These are phyloP conservation scores for Hemithea aestivaria DNA, from an alignment of 2,888 invertebrate species.

Conservation along the genomic window DNA sequence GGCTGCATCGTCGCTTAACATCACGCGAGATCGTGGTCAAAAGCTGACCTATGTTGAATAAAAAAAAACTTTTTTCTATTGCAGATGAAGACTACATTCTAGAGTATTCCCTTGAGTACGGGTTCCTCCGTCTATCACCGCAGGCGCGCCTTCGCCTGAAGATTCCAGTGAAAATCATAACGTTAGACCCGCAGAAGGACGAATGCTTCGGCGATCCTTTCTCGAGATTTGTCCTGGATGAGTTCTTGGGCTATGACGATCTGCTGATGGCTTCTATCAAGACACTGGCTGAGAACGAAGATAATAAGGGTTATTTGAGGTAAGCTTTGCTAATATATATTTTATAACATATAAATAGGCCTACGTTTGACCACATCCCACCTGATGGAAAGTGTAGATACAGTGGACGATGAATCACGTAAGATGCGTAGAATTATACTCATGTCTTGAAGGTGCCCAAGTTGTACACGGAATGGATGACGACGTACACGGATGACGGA, in stretches of 20 bases:
- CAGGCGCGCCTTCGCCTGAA: constrained; percentile 91
- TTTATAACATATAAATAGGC: no score
- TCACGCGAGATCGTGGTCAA: no score
- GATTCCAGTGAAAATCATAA: constrained; percentile 93
- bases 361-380: no score
- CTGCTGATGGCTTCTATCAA: constrained; percentile 98
- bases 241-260: constrained; percentile 98
- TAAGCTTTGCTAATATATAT: constrained; percentile 45
- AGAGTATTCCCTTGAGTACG: constrained; percentile 98
- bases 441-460: no score
- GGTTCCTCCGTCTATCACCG: constrained; percentile 93
- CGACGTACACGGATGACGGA: no score
- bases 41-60: no score
- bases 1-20: no score
- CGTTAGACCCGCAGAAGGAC: constrained; percentile 91
- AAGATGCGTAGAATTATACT: no score
- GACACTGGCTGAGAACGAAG: constrained; percentile 95
- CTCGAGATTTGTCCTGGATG: constrained; percentile 92
- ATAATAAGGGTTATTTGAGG: constrained; percentile 96
- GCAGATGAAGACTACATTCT: constrained; percentile 96
- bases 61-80: constrained; percentile 29
- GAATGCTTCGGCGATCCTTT: constrained; percentile 96
- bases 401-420: no score
- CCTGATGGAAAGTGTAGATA: no score
- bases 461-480: no score